Base-by-base conservation (phyloP, 2,888 invertebrate genomes). In the Netelia melanura region DNA sequence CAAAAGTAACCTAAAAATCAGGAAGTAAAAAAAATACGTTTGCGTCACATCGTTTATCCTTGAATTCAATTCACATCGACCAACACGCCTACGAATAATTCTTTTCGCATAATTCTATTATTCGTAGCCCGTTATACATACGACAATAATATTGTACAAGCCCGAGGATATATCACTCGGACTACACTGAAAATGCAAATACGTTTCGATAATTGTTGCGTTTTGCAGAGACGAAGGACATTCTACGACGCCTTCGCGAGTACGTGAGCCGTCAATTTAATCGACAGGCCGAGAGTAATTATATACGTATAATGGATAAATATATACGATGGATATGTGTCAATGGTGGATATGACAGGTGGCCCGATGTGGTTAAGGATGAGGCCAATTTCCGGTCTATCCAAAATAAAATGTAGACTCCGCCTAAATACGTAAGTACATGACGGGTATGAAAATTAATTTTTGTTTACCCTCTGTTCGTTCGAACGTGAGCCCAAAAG, bases 401-500 rank as follows among this genome's bases (percentile, higher is more conserved):
- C 14, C 48, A 14, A 10, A 14, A 48, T 2, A 1, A 10, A 8
- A 48, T 21, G 48, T 14, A 48, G 14, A 1, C 1, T 48, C 48
- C 0, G 14, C 14, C 11, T 48, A 38, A 38, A 38, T 38, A 8
- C 2, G 14, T 21, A 67, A 11, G 21, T 21, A 44, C 11, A 67
- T 21, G 17, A 48, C 5, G 11, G 9, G 67, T 72, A 58, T 10
- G 52, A 14, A 72, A 23, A n/a, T 5, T 48, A 21, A 70, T 83
- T 56, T 77, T 54, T 58, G 43, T 67, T 83, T 81, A 82, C 81
- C 85, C 85, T 70, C 44, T 6, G 38, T 6, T 70, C 81, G 48
- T 78, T 82, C 17, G 78, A 23, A 10, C 85, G 85, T n/a, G 85
- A 75, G 58, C 75, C 82, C 74, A 85, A 71, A 71, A 85, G 85